These are phyloP conservation scores for Oryzias woworae DNA, from an alignment of 2,113 vertebrate species.

Conservation along the genomic window DNA sequence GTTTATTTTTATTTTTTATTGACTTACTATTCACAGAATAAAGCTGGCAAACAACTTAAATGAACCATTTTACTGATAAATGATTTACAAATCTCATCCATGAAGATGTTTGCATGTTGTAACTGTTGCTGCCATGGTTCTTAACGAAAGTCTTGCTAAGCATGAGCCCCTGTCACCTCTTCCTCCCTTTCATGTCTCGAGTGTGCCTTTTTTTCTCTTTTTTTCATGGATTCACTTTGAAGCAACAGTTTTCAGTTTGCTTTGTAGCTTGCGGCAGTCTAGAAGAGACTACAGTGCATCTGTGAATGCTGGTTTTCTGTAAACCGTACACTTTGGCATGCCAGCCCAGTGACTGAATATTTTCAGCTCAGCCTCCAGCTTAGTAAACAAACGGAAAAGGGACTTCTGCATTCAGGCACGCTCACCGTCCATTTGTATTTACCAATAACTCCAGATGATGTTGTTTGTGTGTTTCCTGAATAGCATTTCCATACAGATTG, in stretches of 20 bases:
- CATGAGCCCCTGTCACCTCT: constrained; percentile 4
- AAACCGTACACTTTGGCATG: constrained; percentile 32
- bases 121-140: constrained; percentile 1
- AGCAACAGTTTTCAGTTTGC: constrained; percentile 26
- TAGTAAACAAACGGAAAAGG: constrained; percentile 26
- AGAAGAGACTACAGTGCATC: constrained; percentile 19
- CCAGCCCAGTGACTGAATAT: constrained; percentile 16
- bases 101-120: constrained; percentile 52
- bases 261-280: constrained; percentile 31
- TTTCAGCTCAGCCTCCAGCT: constrained; percentile 20
- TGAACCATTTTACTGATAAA: no score
- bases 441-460: constrained; percentile 34
- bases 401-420: constrained; percentile 12
- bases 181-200: constrained; percentile 3
- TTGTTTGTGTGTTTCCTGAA: constrained; percentile 41
- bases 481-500: constrained; percentile 35
- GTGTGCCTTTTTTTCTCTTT: constrained; percentile 20
- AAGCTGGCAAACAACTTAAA: no score
- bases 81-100: constrained; percentile 41
- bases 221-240: not conserved
- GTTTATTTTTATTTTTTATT: no score
- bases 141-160: not conserved
- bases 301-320: constrained; percentile 25
- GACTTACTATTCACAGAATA: no score
- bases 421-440: constrained; percentile 36